A percentile compares a stretch with the other conserved stretches of the same genome.
Evolutionary conservation across 2,888 invertebrate species (phyloP).

Genomic region (Ectemnius continuus): DNA sequence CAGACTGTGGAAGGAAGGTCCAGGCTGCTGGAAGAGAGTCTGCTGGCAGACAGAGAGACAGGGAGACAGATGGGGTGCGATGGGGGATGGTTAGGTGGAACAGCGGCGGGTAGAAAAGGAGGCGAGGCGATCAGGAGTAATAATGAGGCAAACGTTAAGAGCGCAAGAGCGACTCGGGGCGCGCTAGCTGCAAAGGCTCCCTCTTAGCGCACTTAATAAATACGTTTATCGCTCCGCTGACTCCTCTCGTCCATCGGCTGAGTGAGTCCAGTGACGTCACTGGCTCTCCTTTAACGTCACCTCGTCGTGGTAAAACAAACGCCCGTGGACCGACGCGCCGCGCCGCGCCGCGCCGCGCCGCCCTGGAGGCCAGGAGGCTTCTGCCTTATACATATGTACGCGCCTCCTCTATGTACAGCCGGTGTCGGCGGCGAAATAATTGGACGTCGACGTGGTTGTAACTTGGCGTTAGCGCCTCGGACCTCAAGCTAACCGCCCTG

Average conservation of each 20-base stretch:
- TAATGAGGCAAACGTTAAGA: constrained; percentile 59
- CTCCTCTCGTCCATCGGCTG: constrained; percentile 66
- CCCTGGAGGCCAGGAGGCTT: background rate
- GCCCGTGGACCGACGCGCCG: too few species aligned
- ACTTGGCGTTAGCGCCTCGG: background rate
- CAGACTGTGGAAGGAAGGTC: too few species aligned
- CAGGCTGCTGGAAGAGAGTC: too few species aligned
- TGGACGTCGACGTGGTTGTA: constrained; percentile 32
- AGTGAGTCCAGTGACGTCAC: constrained; percentile 73
- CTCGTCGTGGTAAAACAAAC: constrained; percentile 67
- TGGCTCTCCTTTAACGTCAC: constrained; percentile 67
- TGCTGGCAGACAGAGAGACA: too few species aligned
- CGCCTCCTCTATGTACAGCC: constrained; percentile 11
- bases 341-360: too few species aligned
- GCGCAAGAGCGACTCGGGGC: constrained; percentile 63
- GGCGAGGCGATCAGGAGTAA: constrained; percentile 45
- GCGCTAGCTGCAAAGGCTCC: constrained; percentile 57
- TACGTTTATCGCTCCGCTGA: constrained; percentile 70
- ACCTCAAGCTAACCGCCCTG: background rate
- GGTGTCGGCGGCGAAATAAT: constrained; percentile 47
- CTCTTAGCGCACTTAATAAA: constrained; percentile 70
- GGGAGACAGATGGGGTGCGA: too few species aligned
- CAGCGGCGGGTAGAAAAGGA: constrained; percentile 30
- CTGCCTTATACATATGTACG: background rate
- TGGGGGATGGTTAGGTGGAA: background rate